These are phyloP conservation scores for Lasioglossum marginatum DNA, from an alignment of 2,888 invertebrate species.

Conservation along the genomic window DNA sequence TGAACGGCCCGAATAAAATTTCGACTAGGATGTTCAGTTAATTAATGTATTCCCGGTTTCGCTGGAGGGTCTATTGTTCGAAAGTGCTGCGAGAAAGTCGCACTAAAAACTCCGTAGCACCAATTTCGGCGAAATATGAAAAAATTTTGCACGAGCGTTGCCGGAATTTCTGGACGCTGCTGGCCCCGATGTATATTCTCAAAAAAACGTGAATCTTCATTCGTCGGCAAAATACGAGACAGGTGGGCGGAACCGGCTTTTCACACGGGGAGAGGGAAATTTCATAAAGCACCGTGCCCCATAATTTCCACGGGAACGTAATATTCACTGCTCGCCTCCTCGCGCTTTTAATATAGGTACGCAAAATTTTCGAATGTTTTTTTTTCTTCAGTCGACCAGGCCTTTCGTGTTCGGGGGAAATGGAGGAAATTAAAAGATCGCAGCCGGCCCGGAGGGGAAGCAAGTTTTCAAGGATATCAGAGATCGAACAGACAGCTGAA, in stretches of 20 bases:
- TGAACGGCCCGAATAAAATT: not conserved
- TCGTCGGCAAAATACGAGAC: conserved; percentile 28
- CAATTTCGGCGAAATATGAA: conserved; percentile 1
- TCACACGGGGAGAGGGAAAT: conserved; percentile 10
- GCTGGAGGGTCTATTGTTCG: not conserved
- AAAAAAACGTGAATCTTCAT: conserved; percentile 32
- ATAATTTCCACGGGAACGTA: conserved; percentile 41
- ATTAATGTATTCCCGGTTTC: not conserved
- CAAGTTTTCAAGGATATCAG: conserved; percentile 6
- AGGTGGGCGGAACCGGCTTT: not conserved
- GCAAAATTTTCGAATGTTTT: not conserved
- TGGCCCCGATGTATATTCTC: not conserved
- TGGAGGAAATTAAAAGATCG: conserved; percentile 7
- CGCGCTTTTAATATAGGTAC: conserved; percentile 33
- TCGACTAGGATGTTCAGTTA: not conserved
- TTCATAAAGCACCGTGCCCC: conserved; percentile 30
- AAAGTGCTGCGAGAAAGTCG: not conserved
- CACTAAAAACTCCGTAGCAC: not conserved
- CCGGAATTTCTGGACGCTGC: not conserved
- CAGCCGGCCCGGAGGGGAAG: not conserved
- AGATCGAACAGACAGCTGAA: not conserved
- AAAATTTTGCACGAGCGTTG: not conserved
- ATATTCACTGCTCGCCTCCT: conserved; percentile 18
- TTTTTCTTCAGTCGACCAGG: not conserved
- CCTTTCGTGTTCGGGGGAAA: not conserved